phyloP scores from a whole-genome alignment of 2,888 invertebrate species.

The Tetrapedia diversipes region DNA sequence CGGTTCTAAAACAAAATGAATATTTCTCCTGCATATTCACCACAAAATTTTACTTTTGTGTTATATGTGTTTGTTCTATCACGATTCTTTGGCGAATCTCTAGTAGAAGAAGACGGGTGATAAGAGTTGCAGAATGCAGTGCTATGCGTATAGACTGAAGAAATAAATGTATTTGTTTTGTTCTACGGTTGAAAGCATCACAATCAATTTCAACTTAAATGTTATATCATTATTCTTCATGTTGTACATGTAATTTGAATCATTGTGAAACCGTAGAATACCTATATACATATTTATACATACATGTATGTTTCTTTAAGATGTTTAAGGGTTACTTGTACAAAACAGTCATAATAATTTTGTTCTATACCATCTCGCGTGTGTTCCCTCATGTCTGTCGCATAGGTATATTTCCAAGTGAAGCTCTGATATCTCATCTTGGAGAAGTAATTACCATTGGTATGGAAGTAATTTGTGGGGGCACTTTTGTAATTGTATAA shows the following conservation, averaged over 20 bases:
- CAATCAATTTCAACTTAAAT: conserved; percentile 32
- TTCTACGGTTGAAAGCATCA: conserved; percentile 21
- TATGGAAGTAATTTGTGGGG: conserved; percentile 32
- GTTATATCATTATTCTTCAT: conserved; percentile 18
- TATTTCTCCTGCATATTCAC: conserved; percentile 51
- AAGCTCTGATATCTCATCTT: conserved; percentile 51
- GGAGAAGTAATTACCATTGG: conserved; percentile 41
- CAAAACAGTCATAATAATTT: conserved; percentile 43
- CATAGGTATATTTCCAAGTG: conserved; percentile 54
- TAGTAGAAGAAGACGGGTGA: conserved; percentile 61
- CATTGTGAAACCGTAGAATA: not conserved
- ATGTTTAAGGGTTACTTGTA: conserved; percentile 18
- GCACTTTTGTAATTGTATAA: conserved; percentile 54
- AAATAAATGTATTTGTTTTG: conserved; percentile 33
- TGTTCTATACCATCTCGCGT: conserved; percentile 37
- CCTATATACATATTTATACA: conserved; percentile 7
- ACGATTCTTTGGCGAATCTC: conserved; percentile 57
- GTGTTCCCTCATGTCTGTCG: conserved; percentile 54
- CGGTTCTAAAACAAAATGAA: conserved; percentile 44
- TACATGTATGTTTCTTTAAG: conserved; percentile 10
- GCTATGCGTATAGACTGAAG: conserved; percentile 58
- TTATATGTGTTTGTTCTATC: conserved; percentile 43
- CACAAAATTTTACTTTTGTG: conserved; percentile 48
- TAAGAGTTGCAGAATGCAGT: conserved; percentile 58
- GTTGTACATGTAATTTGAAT: conserved; percentile 30